Conservation (phyloP, 92 coral and sea anemone genomes). For the Scolanthus callimorphus region DNA sequence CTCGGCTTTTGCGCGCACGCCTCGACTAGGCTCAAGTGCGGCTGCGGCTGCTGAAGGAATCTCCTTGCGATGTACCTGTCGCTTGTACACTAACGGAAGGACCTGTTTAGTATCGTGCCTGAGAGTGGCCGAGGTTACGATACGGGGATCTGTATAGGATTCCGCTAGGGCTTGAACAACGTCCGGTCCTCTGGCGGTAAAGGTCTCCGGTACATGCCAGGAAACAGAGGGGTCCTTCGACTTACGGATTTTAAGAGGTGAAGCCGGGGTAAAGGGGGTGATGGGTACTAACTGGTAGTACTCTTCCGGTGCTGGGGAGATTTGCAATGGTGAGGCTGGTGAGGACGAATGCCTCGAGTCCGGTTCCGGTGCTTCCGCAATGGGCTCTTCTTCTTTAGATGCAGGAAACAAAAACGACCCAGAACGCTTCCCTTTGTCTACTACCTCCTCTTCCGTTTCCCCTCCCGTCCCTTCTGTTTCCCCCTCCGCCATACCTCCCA, state of each 20-base stretch:
- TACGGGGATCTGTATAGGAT: conserved; percentile 63
- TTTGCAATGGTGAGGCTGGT: conserved; percentile 60
- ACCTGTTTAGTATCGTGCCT: conserved; percentile 2
- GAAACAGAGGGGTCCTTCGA: conserved; percentile 48
- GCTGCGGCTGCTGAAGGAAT: conserved; percentile 12
- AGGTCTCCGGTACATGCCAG: conserved; percentile 79
- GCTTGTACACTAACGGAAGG: neutral
- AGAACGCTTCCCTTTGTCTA: conserved; percentile 14
- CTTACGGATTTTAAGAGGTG: conserved; percentile 33
- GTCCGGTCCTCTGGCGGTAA: conserved; percentile 61
- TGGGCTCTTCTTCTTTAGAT: conserved; percentile 9
- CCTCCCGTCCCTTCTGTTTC: conserved; percentile 12
- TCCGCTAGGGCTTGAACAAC: conserved; percentile 76
- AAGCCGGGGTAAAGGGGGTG: conserved; percentile 57
- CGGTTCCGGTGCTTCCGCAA: conserved; percentile 16
- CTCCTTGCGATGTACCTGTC: neutral
- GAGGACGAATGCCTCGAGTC: conserved; percentile 26
- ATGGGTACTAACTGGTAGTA: conserved; percentile 77
- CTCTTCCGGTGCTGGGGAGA: conserved; percentile 90
- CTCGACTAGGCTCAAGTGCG: conserved; percentile 12
- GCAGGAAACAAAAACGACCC: conserved; percentile 40
- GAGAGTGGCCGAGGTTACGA: conserved; percentile 49
- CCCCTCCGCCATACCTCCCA: conserved; percentile 21
- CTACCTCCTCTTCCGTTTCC: conserved; percentile 21
- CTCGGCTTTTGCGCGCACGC: neutral